Percentiles rank a stretch among this genome's conserved stretches.
Conservation (phyloP, 2,113 vertebrate genomes). For the Sylvilagus bachmani region DNA sequence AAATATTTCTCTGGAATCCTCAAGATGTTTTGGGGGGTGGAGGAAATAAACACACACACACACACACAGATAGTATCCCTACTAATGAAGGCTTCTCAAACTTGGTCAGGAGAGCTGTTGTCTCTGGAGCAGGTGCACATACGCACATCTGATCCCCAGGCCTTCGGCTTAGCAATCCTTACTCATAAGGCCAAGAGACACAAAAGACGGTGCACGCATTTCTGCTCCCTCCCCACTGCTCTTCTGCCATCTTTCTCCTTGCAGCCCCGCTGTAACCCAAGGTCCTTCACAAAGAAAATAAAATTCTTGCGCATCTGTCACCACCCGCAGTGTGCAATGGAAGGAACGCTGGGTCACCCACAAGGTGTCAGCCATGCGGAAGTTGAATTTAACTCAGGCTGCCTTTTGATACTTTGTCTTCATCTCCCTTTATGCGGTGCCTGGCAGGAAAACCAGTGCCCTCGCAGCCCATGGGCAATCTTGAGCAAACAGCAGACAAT, state of each 20-base stretch:
- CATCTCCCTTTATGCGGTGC: not conserved
- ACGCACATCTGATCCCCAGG: accelerated
- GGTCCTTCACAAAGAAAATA: slow-evolving; percentile 59
- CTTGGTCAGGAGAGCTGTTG: not conserved
- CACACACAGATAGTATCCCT: not conserved
- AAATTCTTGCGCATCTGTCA: slow-evolving; percentile 73
- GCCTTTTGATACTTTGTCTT: not conserved
- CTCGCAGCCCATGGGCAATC: not conserved
- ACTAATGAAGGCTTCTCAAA: not conserved
- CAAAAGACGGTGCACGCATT: not conserved
- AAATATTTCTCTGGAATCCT: slow-evolving; percentile 15
- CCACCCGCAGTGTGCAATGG: slow-evolving; percentile 43
- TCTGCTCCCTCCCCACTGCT: not conserved
- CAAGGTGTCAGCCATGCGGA: not conserved
- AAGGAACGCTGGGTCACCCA: not conserved
- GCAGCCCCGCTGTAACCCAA: not conserved
- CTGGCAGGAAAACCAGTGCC: not conserved
- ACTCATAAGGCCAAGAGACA: not conserved
- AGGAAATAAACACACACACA: not conserved
- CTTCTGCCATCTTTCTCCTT: not conserved
- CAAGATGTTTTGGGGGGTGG: not conserved
- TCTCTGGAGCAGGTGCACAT: not conserved
- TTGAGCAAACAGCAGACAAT: slow-evolving; percentile 69
- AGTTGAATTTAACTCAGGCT: not conserved
- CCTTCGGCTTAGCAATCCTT: not conserved